Percentiles rank a stretch among this genome's conserved stretches.
phyloP scores from a whole-genome alignment of 1,140 invertebrate genomes.

The Leucophenga varia region DNA sequence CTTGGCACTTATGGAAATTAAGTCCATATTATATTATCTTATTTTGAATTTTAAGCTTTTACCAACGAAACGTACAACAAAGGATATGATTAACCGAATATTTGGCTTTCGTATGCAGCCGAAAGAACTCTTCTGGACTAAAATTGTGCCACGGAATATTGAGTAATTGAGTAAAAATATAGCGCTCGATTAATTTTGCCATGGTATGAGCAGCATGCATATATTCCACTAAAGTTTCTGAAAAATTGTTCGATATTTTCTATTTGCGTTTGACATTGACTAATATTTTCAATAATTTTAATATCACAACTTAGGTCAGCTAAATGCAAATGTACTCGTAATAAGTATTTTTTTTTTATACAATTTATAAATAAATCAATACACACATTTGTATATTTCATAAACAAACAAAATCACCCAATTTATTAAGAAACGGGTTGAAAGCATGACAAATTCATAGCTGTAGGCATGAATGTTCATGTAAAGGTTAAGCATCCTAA shows the following conservation, averaged over 20 bases:
- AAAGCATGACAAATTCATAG: not conserved
- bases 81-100: not conserved
- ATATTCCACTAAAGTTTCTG: too few species aligned
- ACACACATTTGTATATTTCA: not conserved
- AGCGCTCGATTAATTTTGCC: not conserved
- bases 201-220: too few species aligned
- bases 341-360: too few species aligned
- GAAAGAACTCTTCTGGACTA: not conserved
- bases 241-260: too few species aligned
- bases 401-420: conserved; percentile 16
- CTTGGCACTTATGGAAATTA: conserved; percentile 64
- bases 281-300: too few species aligned
- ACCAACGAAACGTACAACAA: not conserved
- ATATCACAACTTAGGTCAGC: too few species aligned
- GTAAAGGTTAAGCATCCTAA: not conserved
- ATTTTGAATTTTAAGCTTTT: too few species aligned
- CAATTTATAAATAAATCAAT: too few species aligned
- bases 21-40: conserved; percentile 57
- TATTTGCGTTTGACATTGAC: too few species aligned
- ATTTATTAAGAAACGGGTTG: conserved; percentile 25
- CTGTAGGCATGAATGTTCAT: not conserved
- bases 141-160: not conserved
- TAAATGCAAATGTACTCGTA: too few species aligned
- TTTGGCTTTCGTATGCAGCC: not conserved
- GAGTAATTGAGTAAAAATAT: too few species aligned